phyloP scores from a whole-genome alignment of 2,888 invertebrate species.

The Scaptomyza cyrtandrae region DNA sequence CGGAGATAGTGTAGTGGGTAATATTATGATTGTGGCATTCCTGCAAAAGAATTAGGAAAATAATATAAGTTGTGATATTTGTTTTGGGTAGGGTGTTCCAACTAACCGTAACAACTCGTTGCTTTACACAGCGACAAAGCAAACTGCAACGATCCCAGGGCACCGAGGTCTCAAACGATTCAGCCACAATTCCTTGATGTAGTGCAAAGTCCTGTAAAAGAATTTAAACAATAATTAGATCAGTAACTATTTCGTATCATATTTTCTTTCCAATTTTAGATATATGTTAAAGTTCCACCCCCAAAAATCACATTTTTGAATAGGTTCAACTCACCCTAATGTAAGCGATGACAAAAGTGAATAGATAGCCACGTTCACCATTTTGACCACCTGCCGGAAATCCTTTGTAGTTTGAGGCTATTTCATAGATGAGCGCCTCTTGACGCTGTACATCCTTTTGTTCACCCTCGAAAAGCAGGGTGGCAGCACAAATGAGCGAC shows the following conservation, averaged over 20 bases:
- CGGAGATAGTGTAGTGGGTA: slow-evolving; percentile 88
- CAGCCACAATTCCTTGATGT: slow-evolving; percentile 94
- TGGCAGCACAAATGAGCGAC: slow-evolving; percentile 93
- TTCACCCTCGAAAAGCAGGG: slow-evolving; percentile 95
- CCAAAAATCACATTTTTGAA: too few species aligned
- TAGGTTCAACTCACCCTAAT: slow-evolving; percentile 89
- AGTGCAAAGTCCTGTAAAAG: slow-evolving; percentile 93
- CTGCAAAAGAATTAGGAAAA: slow-evolving; percentile 39
- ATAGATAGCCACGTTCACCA: slow-evolving; percentile 96
- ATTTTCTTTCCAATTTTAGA: too few species aligned
- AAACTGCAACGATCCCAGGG: slow-evolving; percentile 95
- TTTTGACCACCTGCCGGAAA: slow-evolving; percentile 96
- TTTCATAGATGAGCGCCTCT: slow-evolving; percentile 91
- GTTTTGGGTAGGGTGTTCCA: rapidly evolving
- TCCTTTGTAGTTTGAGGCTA: slow-evolving; percentile 91
- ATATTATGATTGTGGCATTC: slow-evolving; percentile 88
- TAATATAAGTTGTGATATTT: neutral
- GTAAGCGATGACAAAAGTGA: slow-evolving; percentile 99
- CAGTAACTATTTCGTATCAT: too few species aligned
- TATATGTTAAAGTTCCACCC: too few species aligned
- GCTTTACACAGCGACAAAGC: slow-evolving; percentile 95
- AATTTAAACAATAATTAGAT: neutral
- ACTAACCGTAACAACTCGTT: slow-evolving; percentile 87
- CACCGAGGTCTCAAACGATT: slow-evolving; percentile 99
- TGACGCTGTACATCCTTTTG: slow-evolving; percentile 89